Evolutionary conservation across 2,113 vertebrate genomes (phyloP), one percentile per base, ranked within the genome.

Genomic region (Chunga burmeisteri): DNA sequence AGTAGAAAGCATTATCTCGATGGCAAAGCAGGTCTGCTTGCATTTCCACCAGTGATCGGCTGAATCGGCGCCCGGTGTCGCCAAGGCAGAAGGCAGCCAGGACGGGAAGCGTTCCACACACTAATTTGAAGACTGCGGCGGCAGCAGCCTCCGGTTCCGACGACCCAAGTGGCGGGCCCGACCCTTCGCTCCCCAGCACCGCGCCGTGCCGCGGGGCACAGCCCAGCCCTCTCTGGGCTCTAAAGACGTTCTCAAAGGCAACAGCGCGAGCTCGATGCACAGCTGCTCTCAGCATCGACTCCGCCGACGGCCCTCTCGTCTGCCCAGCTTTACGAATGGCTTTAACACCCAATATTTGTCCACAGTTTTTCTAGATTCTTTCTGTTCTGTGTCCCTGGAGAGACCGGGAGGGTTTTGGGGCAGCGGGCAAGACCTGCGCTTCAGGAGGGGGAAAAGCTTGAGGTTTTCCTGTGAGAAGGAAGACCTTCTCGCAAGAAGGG

Each of bases 81-180:
- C 72, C 34, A 4, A 32, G 44, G 56, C 56, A 34, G 0, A 3
- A 32, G 59, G 52, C 74, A 80, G 66, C 34, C 11, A 46, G 44
- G 5, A 9, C 1, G 22, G 30, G 4, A 20, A 25, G 40, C 1
- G 2, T 10, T 21, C 30, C 7, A 72, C 8, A 10, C 26, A 2
- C 47, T 6, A 2, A 15, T 17, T 2, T 14, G 38, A 32, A 18
- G 16, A 2, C 21, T 44, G 32, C 46, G 8, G 32, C 46, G 8
- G 38, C 38, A 38, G 44, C 2, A 65, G 49, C 22, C 44, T 4
- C 50, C 2, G 1, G 66, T 27, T 65, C 36, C 22, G 44, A 11
- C 4, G 32, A 13, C 66, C 79, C 21, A 58, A 14, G 16, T 1
- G 20, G 22, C 2, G 11, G 30, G 62, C 23, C 19, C 25, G 40